Evolutionary conservation across 2,797 vertebrate genomes (phyloP), one percentile per base, ranked within the genome.

Genomic region (Enteromius treurensis): DNA sequence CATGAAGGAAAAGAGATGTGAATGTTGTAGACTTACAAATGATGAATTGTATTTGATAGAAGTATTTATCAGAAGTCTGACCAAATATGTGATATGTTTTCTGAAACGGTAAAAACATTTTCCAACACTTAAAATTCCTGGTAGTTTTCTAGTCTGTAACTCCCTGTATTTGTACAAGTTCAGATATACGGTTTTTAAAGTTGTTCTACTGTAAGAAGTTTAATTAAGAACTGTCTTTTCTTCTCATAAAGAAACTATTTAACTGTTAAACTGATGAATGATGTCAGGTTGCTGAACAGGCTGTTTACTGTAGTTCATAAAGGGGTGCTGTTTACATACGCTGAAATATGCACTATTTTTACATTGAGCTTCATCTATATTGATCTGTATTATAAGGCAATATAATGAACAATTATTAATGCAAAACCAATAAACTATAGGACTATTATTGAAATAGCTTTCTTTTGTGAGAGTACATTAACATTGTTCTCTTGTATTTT

Each of bases 111-210:
- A 32, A n/a, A 47, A 15, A 23, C 19, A 11, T 81, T 49, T 34
- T 78, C 47, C 1, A 58, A 32, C 75, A 69, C 42, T 82, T 19
- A 21, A 47, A 32, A 75, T 84, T 86, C 82, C 58, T 51, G 17
- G 49, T 68, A 67, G 29, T 47, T 37, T 69, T 84, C 42, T 73
- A 42, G 3, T 7, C 1, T 67, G 29, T 23, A 67, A 49, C 34
- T 29, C 26, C 23, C 47, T 73, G 26, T 3, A 4, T 32, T 73
- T 74, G 17, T 53, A 51, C 17, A 21, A 32, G 45, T 75, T 58
- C 11, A 40, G 32, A 76, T 76, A 58, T 58, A 75, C 32, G 15
- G 15, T 5, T 34, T 51, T 51, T 32, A 3, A 34, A n/a, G 47
- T 53, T 74, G 26, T 64, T 32, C 32, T 64, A 32, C 29, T 64